Conservation (phyloP, 2,888 invertebrate genomes). For the Pollenia labialis region DNA sequence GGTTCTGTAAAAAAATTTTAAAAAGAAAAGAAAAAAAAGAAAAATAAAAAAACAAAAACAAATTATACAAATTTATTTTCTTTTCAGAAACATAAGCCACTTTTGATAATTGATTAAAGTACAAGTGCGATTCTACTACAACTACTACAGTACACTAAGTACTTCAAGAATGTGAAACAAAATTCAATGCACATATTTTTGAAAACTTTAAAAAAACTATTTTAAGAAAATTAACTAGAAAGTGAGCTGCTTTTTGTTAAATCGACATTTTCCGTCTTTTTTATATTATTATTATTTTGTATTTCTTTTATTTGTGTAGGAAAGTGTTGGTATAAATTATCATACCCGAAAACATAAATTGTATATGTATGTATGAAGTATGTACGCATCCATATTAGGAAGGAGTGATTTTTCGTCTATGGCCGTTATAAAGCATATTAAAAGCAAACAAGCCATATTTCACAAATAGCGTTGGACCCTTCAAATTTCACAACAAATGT, state of each 20-base stretch:
- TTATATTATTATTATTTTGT: conserved; percentile 13
- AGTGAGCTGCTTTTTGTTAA: conserved; percentile 45
- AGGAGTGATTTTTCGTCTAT: no score
- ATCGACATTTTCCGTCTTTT: neutral
- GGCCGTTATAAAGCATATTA: no score
- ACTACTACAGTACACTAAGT: no score
- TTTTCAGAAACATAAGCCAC: conserved; percentile 55
- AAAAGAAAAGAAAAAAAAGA: conserved; percentile 61
- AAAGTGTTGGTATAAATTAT: no score
- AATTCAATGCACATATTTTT: conserved; percentile 29
- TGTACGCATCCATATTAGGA: no score
- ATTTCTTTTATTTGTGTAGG: neutral
- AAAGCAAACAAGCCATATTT: no score
- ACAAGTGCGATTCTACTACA: neutral
- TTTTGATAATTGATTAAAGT: conserved; percentile 36
- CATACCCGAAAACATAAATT: no score
- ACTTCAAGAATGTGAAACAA: conserved; percentile 16
- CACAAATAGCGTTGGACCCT: no score
- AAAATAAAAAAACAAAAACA: conserved; percentile 65
- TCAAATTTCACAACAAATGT: no score
- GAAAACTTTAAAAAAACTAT: conserved; percentile 21
- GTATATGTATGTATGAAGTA: no score
- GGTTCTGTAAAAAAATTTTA: conserved; percentile 81
- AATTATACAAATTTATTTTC: conserved; percentile 66
- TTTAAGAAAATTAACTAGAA: neutral